These are phyloP conservation scores for Cirrhinus mrigala DNA, from an alignment of 2,797 vertebrate species.

Conservation along the genomic window DNA sequence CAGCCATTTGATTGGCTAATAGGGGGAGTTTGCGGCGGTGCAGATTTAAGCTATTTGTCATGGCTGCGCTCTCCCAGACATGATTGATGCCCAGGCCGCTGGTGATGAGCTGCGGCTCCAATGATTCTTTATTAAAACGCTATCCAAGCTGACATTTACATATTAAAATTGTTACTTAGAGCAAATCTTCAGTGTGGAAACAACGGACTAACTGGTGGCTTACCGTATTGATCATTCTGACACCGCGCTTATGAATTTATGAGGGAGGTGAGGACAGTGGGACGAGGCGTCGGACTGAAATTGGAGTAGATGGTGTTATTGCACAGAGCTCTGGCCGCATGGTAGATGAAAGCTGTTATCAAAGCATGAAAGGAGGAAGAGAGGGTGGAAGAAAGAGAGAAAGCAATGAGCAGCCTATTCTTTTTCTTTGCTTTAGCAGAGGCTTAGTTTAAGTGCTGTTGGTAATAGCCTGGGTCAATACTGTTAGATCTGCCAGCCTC, in stretches of 20 bases:
- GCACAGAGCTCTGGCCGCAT: not conserved
- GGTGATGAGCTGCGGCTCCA: conserved; percentile 68
- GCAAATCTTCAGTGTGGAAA: conserved; percentile 72
- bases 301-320: conserved; percentile 36
- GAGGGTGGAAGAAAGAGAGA: not conserved
- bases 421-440: conserved; percentile 28
- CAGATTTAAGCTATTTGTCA: conserved; percentile 74
- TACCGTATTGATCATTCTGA: conserved; percentile 71
- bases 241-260: conserved; percentile 59
- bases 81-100: conserved; percentile 72
- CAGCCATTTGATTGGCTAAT: conserved; percentile 49
- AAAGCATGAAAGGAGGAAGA: not conserved
- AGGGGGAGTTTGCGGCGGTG: conserved; percentile 26
- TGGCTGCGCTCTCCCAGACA: conserved; percentile 64
- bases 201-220: conserved; percentile 62
- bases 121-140: conserved; percentile 75
- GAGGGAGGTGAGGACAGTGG: conserved; percentile 38
- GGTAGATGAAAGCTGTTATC: conserved; percentile 21
- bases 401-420: conserved; percentile 10
- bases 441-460: conserved; percentile 44
- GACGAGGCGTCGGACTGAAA: conserved; percentile 14
- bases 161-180: conserved; percentile 75
- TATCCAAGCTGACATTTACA: conserved; percentile 76
- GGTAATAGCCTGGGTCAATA: conserved; percentile 36
- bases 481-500: conserved; percentile 27